Evolutionary conservation across 2,888 invertebrate genomes (phyloP).

Genomic region (Limnephilus lunatus): DNA sequence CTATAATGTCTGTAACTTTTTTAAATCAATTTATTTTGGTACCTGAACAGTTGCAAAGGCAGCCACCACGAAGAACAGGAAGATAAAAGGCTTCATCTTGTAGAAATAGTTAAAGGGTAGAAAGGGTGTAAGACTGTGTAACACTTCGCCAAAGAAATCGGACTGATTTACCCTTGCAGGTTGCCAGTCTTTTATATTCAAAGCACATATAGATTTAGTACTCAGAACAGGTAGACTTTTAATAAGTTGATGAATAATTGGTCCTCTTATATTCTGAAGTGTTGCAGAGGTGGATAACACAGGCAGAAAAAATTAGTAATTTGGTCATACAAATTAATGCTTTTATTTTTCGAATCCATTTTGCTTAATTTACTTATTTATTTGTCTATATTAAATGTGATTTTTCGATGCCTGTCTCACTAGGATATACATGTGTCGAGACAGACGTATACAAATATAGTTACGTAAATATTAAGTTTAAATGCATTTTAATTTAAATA

Average conservation of each 20-base stretch:
- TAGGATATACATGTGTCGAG: too few relatives aligned
- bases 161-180: background rate
- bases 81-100: background rate
- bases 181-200: background rate
- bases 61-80: background rate
- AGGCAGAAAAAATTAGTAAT: too few relatives aligned
- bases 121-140: background rate
- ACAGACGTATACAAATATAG: too few relatives aligned
- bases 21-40: background rate
- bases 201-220: background rate
- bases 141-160: background rate
- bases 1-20: too few relatives aligned
- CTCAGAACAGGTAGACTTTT: background rate
- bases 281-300: background rate
- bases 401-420: too few relatives aligned
- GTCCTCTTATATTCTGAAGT: background rate
- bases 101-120: background rate
- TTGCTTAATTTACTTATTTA: too few relatives aligned
- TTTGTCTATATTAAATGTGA: too few relatives aligned
- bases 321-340: too few relatives aligned
- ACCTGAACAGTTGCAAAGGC: background rate
- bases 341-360: too few relatives aligned
- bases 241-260: background rate
- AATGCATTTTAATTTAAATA: too few relatives aligned
- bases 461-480: too few relatives aligned